Base-by-base conservation (phyloP, 1,140 invertebrate genomes). In the Eupeodes corollae region DNA sequence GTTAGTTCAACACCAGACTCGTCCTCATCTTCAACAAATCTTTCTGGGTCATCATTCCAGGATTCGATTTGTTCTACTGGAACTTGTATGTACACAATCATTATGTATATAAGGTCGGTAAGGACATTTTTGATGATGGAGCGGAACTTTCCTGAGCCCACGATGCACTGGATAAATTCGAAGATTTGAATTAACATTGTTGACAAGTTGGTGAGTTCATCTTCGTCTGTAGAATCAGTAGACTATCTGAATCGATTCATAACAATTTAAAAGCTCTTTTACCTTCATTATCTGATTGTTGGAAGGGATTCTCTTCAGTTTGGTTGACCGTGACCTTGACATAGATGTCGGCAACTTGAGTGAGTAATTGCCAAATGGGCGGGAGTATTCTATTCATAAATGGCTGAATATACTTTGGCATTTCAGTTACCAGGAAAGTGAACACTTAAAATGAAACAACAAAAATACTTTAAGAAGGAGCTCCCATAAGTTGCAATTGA, bases 21-120 rank as follows among this genome's bases (percentile, higher is more conserved):
- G 58, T 86, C 82, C 58, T 88, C 86, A 59, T 88, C 84, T 54
- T 86, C 83, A 6, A 87, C 79, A 71, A 86, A 88, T 53, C 80
- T 78, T 57, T 83, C 80, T 0, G 82, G 80, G 73, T 82, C 82
- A 26, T 68, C 73, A 32, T 73, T 75, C 85, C 85, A 88, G 31
- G 75, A 59, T 56, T 79, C 73, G 40, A 82, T 78, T 69, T 86
- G 82, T 55, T 87, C 82, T 50, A 85, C 79, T 5, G 83, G 84
- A 45, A 88, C 79, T 71, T 88, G 83, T 77, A 83, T 83, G 52
- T 83, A 86, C 31, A 86, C 71, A 34, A 88, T 76, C 16, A 82
- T 72, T 55, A 85, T 84, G 58, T 86, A 88, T 40, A 88, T 73
- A 3, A 88, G 68, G 59, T 89, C 82, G 18, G 77, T 69, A 19